phyloP scores from a whole-genome alignment of 2,797 vertebrate genomes.

The Gallinago stenura region DNA sequence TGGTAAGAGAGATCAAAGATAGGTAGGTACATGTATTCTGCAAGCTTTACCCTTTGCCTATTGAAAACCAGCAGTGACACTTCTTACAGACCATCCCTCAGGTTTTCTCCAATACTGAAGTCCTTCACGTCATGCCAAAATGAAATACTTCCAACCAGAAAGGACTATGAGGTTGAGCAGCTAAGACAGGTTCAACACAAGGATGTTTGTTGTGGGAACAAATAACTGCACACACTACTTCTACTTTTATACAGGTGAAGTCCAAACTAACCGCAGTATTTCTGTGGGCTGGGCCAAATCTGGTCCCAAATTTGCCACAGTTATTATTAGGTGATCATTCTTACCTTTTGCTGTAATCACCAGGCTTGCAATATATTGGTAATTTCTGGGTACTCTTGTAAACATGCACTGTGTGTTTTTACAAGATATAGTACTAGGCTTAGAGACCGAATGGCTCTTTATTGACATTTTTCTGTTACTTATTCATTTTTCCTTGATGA shows the following conservation, averaged over 20 bases:
- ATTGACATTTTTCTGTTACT: conserved; percentile 41
- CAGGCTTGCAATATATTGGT: neutral
- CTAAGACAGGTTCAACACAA: neutral
- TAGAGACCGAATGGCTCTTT: conserved; percentile 1
- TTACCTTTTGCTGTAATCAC: conserved; percentile 3
- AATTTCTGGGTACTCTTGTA: conserved; percentile 17
- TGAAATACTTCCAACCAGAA: neutral
- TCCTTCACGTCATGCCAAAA: neutral
- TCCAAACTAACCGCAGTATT: neutral
- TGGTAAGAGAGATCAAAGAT: neutral
- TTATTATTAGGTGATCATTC: neutral
- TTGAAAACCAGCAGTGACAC: neutral
- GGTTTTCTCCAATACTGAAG: neutral
- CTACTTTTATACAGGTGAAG: neutral
- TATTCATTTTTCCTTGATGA: conserved; percentile 60
- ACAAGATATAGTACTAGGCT: neutral
- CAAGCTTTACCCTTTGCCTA: neutral
- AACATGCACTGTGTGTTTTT: neutral
- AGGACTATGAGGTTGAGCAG: neutral
- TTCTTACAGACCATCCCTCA: neutral
- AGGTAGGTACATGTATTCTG: neutral
- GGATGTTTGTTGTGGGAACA: neutral
- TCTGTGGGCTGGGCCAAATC: neutral
- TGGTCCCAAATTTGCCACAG: neutral
- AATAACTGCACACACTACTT: neutral